Base-by-base conservation (phyloP, 2,797 vertebrate species). In the Chiloscyllium punctatum region DNA sequence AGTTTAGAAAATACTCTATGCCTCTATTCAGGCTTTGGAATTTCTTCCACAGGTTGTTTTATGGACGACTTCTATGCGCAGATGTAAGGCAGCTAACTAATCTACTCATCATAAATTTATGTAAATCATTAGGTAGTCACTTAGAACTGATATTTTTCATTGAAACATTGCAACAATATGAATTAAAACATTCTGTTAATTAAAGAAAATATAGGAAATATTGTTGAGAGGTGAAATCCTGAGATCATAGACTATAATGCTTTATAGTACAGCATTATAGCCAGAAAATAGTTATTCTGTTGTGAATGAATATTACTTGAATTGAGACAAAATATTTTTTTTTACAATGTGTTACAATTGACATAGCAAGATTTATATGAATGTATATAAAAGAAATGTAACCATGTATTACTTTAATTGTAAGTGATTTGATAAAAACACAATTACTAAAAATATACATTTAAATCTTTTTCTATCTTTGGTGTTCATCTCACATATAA, bases 311-410 rank as follows among this genome's bases (percentile, higher is more conserved):
- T 37, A 23, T 48, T 18, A 25, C 13, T 7, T 84, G 82, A 84
- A 42, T 84, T 23, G 82, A 84, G 15, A 33, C 33, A 37, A 79
- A 30, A 88, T 88, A 15, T 53, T 9, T 30, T 21, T 18, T n/a
- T 16, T 51, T 87, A 57, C 13, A 57, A 91, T 2, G 4, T 84
- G 6, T 84, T 84, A 84, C 42, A 84, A 48, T 48, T 84, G 18
- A 25, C 82, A 84, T 23, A 42, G 42, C 82, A 84, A n/a, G 33
- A 66, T 66, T 62, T 21, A 66, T 7, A 68, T 68, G 57, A 91
- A 91, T 37, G 57, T 91, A 66, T 18, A 74, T 53, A 74, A 74
- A 42, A 94, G 37, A 94, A 94, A 72, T 94, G 37, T n/a, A 94
- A 71, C 71, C 37, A 94, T 94, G 5, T 48, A 42, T 72, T 94